phyloP scores from a whole-genome alignment of 2,797 vertebrate species.

The Coranthus polyacanthus region DNA sequence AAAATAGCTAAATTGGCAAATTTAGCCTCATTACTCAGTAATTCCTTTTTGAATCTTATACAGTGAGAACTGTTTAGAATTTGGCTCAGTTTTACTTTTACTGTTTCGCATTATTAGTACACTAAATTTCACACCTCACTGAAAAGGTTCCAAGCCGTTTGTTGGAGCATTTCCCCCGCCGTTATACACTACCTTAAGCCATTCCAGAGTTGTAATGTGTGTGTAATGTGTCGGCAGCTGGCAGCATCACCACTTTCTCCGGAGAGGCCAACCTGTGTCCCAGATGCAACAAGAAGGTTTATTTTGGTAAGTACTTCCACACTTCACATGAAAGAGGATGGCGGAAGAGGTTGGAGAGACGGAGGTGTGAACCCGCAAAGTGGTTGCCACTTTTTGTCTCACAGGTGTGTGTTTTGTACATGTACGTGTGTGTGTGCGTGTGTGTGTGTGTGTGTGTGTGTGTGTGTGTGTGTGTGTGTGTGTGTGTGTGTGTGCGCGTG shows the following conservation, averaged over 20 bases:
- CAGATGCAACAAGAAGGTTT: slow-evolving; percentile 95
- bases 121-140: slow-evolving; percentile 16
- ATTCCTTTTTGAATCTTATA: slow-evolving; percentile 22
- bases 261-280: slow-evolving; percentile 97
- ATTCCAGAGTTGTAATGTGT: slow-evolving; percentile 13
- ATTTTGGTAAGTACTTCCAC: slow-evolving; percentile 90
- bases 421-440: too few species aligned
- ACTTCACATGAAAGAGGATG: neutral
- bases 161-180: slow-evolving; percentile 1
- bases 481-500: slow-evolving; percentile 23
- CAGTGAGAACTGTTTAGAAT: slow-evolving; percentile 7
- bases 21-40: neutral
- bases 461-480: slow-evolving; percentile 11
- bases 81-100: slow-evolving; percentile 11
- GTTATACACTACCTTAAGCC: neutral
- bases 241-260: slow-evolving; percentile 94
- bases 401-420: slow-evolving; percentile 12
- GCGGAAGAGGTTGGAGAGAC: neutral
- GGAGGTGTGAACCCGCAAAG: slow-evolving; percentile 29
- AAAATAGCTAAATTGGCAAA: slow-evolving; percentile 5
- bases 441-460: too few species aligned
- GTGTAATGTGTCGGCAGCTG: slow-evolving; percentile 81
- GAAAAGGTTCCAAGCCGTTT: slow-evolving; percentile 5
- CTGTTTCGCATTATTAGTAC: neutral
- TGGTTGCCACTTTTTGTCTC: slow-evolving; percentile 19